These are phyloP conservation scores for Subacronicta megacephala DNA, from an alignment of 2,888 invertebrate genomes.

Conservation along the genomic window DNA sequence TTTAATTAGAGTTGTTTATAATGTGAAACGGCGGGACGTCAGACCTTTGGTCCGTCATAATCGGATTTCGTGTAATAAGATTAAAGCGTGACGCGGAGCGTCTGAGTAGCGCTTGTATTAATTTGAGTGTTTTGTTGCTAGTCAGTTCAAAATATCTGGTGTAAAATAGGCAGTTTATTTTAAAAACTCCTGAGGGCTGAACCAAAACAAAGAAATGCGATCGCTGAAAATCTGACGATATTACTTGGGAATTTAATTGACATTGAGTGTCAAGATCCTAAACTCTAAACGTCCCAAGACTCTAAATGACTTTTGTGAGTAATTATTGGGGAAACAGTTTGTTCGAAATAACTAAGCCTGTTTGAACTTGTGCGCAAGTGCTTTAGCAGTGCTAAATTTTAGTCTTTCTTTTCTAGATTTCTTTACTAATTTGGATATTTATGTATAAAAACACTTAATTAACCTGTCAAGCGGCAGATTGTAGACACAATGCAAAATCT, in stretches of 20 bases:
- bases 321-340: too few relatives aligned
- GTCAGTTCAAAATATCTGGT: slow-evolving; percentile 19
- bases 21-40: slow-evolving; percentile 59
- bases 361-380: too few relatives aligned
- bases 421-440: too few relatives aligned
- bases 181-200: slow-evolving; percentile 1
- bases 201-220: neutral
- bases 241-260: slow-evolving; percentile 8
- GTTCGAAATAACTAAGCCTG: too few relatives aligned
- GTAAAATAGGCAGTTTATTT: slow-evolving; percentile 28
- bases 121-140: slow-evolving; percentile 25
- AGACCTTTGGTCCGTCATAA: slow-evolving; percentile 64
- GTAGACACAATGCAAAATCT: too few relatives aligned
- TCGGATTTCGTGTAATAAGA: slow-evolving; percentile 75
- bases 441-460: too few relatives aligned
- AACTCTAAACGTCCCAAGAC: too few relatives aligned
- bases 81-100: slow-evolving; percentile 60
- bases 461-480: too few relatives aligned
- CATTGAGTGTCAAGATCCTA: too few relatives aligned
- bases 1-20: slow-evolving; percentile 66
- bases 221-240: neutral
- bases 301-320: too few relatives aligned
- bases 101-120: slow-evolving; percentile 33
- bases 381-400: too few relatives aligned
- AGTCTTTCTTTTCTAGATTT: too few relatives aligned